phyloP scores from a whole-genome alignment of 2,888 invertebrate species.

The Allacma fusca region DNA sequence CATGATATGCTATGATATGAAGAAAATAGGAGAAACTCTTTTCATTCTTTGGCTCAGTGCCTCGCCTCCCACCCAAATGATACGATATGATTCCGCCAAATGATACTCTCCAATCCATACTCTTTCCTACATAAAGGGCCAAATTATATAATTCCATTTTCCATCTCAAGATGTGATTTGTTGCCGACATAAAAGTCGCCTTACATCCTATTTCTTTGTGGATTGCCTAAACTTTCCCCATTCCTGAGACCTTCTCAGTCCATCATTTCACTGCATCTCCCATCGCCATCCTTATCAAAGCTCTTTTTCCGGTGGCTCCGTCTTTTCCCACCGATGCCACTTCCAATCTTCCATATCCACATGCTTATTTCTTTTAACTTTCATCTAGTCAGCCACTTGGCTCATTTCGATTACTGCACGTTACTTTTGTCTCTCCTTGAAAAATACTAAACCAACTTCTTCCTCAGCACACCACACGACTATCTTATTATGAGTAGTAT shows the following conservation, averaged over 20 bases:
- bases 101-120: constrained; percentile 57
- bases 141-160: constrained; percentile 62
- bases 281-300: constrained; percentile 48
- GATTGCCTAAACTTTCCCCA: constrained; percentile 62
- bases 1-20: constrained; percentile 24
- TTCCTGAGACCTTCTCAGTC: constrained; percentile 62
- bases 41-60: constrained; percentile 52
- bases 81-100: constrained; percentile 59
- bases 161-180: constrained; percentile 62
- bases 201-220: constrained; percentile 62
- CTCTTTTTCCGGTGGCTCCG: constrained; percentile 14
- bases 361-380: constrained; percentile 36
- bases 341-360: constrained; percentile 32
- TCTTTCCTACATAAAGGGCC: constrained; percentile 58
- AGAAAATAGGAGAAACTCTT: constrained; percentile 23
- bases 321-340: constrained; percentile 25
- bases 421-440: background rate
- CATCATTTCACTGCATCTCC: constrained; percentile 61
- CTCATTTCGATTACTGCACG: background rate
- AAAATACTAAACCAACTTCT: too few species aligned
- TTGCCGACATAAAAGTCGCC: constrained; percentile 62
- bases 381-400: constrained; percentile 30
- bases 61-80: constrained; percentile 54
- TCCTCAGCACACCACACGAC: too few species aligned
- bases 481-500: too few species aligned